A percentile compares a stretch with the other conserved stretches of the same genome.
Conservation (phyloP, 2,888 invertebrate species). For the Apotomis betuletana region DNA sequence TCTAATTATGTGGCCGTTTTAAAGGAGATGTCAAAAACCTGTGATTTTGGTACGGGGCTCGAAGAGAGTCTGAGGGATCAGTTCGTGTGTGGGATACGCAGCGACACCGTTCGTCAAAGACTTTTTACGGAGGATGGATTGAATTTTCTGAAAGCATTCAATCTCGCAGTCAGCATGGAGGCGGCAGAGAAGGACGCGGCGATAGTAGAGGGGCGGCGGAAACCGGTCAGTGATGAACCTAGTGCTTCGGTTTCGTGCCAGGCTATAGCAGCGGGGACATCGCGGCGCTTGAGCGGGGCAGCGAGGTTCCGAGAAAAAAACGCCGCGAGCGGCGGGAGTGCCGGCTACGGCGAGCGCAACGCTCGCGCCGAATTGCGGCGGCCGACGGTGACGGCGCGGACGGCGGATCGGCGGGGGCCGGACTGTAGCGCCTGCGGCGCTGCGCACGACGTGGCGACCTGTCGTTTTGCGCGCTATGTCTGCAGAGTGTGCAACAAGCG, state of each 20-base stretch:
- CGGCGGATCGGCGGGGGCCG: too few relatives aligned
- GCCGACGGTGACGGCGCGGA: too few relatives aligned
- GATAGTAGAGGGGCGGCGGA: conserved; percentile 8
- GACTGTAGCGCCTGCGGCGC: conserved; percentile 21
- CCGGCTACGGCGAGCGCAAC: neutral
- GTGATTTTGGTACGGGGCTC: neutral
- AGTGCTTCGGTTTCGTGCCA: neutral
- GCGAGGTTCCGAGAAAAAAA: too few relatives aligned
- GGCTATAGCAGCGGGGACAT: neutral
- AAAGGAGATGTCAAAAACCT: neutral
- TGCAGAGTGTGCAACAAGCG: conserved; percentile 16
- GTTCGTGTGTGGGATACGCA: neutral
- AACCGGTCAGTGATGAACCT: too few relatives aligned
- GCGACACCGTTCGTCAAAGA: neutral
- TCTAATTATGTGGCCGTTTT: neutral
- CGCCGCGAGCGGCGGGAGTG: neutral
- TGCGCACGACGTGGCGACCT: neutral
- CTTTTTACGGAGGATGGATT: conserved; percentile 38
- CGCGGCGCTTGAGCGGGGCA: too few relatives aligned
- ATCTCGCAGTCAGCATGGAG: conserved; percentile 40
- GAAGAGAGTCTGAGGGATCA: neutral
- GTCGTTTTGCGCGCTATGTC: conserved; percentile 17
- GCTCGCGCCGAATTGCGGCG: neutral
- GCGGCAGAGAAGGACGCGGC: conserved; percentile 43
- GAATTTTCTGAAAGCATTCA: conserved; percentile 36